Evolutionary conservation across 2,888 invertebrate species (phyloP), one percentile per base, ranked within the genome.

Genomic region (Xanthia togata): DNA sequence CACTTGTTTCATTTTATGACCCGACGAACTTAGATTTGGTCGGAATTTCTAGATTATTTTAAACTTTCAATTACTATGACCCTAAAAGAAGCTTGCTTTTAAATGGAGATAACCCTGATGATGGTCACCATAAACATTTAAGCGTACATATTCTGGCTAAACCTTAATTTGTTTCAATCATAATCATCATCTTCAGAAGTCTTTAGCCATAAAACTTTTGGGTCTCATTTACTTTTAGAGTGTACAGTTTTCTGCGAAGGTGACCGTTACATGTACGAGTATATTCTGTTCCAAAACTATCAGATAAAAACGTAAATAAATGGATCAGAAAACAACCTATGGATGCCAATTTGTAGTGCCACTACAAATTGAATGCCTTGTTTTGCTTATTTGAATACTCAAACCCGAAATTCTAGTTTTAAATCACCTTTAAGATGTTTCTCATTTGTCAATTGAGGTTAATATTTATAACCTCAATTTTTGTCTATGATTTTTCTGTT

Each of bases 1-100:
- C 86, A 89, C 86, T 88, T 87, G 85, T 91, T 91, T 90, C 88
- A 89, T 90, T 93, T 93, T 92, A 92, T 90, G 91, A 91, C 92
- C 91, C 83, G 81, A 76, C 89, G 91, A 92, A 92, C 91, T 93
- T 89, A 92, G 92, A 93, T 94, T 92, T 91, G 91, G 92, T 92
- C 91, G 82, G 87, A 89, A 91, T 89, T 87, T 89, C 88, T 90
- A 85, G 84, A 83, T 76, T 82, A 87, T 82, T 85, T 87, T 85
- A 76, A 87, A 85, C 79, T 87, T 86, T 84, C 85, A 87, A 86
- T 90, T 91, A 86, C 87, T 85, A 64, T 78, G 35, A 63, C 72
- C 62, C 38, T 53, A 57, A 70, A 55, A 72, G 55, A 63, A 70
- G 59, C 57, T 76, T 17, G 38, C 63, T 73, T 50, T 69, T 73